phyloP scores from a whole-genome alignment of 2,888 invertebrate species.

The Pterostichus niger region DNA sequence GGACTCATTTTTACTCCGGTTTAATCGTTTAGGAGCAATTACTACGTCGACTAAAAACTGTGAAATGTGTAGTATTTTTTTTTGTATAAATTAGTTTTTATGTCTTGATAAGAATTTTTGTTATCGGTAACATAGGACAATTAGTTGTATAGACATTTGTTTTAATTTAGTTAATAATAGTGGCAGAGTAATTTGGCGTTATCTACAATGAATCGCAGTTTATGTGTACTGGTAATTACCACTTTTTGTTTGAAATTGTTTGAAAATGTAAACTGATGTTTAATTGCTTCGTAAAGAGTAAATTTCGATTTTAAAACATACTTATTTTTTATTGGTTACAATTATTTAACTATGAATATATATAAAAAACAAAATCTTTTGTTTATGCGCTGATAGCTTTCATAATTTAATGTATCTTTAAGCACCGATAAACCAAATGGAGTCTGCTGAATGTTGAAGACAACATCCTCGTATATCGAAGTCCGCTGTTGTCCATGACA shows the following conservation, averaged over 20 bases:
- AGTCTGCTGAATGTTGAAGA: too few species aligned
- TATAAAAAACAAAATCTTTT: too few species aligned
- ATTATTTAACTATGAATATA: too few species aligned
- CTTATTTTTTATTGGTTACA: too few species aligned
- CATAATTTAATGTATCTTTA: too few species aligned
- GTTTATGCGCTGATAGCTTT: too few species aligned
- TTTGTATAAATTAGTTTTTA: constrained; percentile 25
- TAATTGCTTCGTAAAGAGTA: too few species aligned
- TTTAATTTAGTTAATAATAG: constrained; percentile 43
- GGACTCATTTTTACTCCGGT: constrained; percentile 17
- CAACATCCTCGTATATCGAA: too few species aligned
- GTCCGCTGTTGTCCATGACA: too few species aligned
- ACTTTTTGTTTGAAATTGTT: background rate
- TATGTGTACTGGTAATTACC: background rate
- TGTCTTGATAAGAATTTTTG: constrained; percentile 34
- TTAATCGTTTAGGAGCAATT: constrained; percentile 42
- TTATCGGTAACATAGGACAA: background rate
- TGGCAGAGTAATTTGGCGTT: background rate
- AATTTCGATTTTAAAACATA: too few species aligned
- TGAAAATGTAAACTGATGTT: too few species aligned
- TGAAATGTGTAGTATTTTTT: constrained; percentile 20
- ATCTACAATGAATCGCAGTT: constrained; percentile 25
- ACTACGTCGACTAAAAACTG: constrained; percentile 6
- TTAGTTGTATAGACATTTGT: constrained; percentile 33
- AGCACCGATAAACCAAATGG: too few species aligned